Evolutionary conservation across 2,797 vertebrate genomes (phyloP).

Genomic region (Champsocephalus esox): DNA sequence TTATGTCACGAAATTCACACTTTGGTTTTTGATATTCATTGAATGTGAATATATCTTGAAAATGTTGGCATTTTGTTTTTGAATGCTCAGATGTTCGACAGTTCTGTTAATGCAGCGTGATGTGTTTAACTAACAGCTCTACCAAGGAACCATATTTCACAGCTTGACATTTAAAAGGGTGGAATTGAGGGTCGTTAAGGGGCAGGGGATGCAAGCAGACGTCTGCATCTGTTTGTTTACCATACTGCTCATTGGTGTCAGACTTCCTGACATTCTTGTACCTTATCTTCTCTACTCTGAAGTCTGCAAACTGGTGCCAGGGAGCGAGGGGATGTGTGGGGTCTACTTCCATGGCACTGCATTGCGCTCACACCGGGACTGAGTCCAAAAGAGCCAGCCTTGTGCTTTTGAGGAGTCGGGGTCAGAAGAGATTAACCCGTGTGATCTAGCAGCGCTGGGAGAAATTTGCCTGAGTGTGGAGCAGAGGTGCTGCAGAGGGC

Average conservation of each 20-base stretch:
- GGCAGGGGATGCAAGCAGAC: constrained; percentile 79
- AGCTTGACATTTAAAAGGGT: constrained; percentile 80
- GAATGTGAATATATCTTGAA: constrained; percentile 7
- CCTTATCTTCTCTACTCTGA: constrained; percentile 80
- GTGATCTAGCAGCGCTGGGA: constrained; percentile 79
- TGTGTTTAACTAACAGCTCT: constrained; percentile 53
- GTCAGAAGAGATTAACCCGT: constrained; percentile 84
- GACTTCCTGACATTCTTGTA: constrained; percentile 87
- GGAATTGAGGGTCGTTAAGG: constrained; percentile 80
- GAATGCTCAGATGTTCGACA: background rate
- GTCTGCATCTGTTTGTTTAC: constrained; percentile 86
- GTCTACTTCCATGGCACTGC: constrained; percentile 66
- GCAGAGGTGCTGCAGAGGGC: constrained; percentile 94
- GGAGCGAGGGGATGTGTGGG: constrained; percentile 67
- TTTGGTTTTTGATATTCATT: background rate
- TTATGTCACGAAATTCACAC: background rate
- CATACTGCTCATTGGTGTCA: constrained; percentile 79
- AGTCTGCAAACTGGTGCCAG: constrained; percentile 78
- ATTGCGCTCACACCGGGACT: constrained; percentile 66
- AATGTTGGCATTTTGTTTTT: background rate
- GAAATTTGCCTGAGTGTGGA: constrained; percentile 90
- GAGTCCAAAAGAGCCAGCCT: constrained; percentile 80
- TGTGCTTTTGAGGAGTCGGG: constrained; percentile 81
- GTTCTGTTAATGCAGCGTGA: constrained; percentile 31
- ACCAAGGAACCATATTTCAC: constrained; percentile 71